Evolutionary conservation across 2,797 vertebrate species (phyloP).

Genomic region (Garrulus glandarius): DNA sequence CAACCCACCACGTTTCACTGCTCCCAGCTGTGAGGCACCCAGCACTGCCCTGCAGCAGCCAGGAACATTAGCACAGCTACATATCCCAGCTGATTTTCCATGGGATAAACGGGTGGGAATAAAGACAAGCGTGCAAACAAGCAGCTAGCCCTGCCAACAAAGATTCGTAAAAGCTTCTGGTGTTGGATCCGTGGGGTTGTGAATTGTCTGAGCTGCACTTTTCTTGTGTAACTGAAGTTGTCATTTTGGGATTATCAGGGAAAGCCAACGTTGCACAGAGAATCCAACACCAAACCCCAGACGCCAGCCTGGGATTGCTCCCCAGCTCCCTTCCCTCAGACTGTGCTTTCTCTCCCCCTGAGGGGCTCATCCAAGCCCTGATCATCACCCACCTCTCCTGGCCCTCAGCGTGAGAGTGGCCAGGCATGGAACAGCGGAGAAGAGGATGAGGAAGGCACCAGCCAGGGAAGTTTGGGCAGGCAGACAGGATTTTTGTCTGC

Average conservation of each 20-base stretch:
- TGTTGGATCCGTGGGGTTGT: background rate
- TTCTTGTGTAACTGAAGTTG: background rate
- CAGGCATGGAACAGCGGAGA: background rate
- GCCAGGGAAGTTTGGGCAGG: background rate
- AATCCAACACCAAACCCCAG: background rate
- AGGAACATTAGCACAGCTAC: background rate
- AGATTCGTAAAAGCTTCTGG: background rate
- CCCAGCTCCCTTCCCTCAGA: background rate
- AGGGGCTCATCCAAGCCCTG: background rate
- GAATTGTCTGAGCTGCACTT: background rate
- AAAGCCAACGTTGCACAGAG: background rate
- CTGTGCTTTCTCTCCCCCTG: fast-evolving
- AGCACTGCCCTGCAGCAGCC: background rate
- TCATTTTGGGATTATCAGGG: background rate
- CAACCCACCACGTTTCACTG: fast-evolving
- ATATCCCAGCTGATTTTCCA: background rate
- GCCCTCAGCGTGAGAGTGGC: background rate
- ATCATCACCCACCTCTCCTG: background rate
- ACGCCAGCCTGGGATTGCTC: background rate
- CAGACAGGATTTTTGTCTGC: background rate
- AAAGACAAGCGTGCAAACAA: background rate
- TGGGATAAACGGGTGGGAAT: background rate
- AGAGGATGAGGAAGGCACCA: background rate
- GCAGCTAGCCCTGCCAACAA: background rate
- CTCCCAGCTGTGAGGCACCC: background rate